These are phyloP conservation scores for Perccottus glenii DNA, from an alignment of 2,113 vertebrate genomes.

Conservation along the genomic window DNA sequence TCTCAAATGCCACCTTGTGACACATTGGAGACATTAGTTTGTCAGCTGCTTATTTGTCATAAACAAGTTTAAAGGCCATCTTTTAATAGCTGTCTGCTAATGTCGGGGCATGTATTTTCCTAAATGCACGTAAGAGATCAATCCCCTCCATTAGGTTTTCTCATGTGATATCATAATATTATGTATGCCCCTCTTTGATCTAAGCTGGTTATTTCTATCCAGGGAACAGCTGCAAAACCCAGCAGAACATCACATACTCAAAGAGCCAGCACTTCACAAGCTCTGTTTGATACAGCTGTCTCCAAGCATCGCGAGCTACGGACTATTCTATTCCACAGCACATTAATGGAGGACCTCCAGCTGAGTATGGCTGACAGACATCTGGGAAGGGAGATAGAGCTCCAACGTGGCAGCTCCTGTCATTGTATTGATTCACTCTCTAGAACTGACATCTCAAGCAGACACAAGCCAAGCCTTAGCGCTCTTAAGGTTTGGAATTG, in stretches of 20 bases:
- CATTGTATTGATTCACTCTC: slow-evolving; percentile 67
- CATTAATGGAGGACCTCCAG: slow-evolving; percentile 68
- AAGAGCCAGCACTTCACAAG: slow-evolving; percentile 58
- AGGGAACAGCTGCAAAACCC: slow-evolving; percentile 54
- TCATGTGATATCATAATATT: slow-evolving; percentile 42
- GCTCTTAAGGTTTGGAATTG: slow-evolving; percentile 52
- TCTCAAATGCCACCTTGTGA: slow-evolving; percentile 53
- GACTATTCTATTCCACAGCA: slow-evolving; percentile 61
- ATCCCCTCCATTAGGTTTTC: slow-evolving; percentile 27
- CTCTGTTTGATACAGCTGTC: slow-evolving; percentile 58
- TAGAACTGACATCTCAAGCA: slow-evolving; percentile 62
- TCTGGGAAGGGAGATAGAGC: slow-evolving; percentile 61
- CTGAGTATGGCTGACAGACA: slow-evolving; percentile 69
- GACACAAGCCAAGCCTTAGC: slow-evolving; percentile 51
- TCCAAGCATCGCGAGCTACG: slow-evolving; percentile 51
- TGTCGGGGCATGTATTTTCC: slow-evolving; percentile 5
- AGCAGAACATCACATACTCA: slow-evolving; percentile 45
- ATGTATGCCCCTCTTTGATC: slow-evolving; percentile 52
- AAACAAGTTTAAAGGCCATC: slow-evolving; percentile 30
- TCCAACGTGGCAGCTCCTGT: slow-evolving; percentile 64
- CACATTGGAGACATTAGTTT: slow-evolving; percentile 21
- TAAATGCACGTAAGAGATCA: slow-evolving; percentile 39
- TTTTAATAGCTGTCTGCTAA: neutral
- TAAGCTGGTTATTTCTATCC: slow-evolving; percentile 46
- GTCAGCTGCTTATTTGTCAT: slow-evolving; percentile 42